phyloP scores from a whole-genome alignment of 2,888 invertebrate species.

The Troglohyphantes excavatus region DNA sequence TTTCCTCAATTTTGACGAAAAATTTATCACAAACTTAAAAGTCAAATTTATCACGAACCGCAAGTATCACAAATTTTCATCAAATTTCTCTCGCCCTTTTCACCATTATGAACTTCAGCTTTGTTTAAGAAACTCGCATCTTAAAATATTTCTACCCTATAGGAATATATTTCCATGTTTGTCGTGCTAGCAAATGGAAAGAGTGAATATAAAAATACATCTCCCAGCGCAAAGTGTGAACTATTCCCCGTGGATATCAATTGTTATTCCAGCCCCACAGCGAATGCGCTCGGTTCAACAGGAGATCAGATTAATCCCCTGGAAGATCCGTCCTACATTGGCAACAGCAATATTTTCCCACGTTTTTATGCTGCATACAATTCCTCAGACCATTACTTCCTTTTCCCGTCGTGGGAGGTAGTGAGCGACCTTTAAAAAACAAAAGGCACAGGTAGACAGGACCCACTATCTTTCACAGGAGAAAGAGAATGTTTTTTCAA shows the following conservation, averaged over 20 bases:
- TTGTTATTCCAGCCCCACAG: background rate
- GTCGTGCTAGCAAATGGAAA: no score
- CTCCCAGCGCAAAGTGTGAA: background rate
- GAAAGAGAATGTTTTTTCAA: constrained; percentile 35
- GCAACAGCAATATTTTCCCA: background rate
- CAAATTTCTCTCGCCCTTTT: no score
- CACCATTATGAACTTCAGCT: no score
- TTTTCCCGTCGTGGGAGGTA: constrained; percentile 38
- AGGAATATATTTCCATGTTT: no score
- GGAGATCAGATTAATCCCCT: background rate
- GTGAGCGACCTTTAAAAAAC: background rate
- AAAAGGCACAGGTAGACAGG: constrained; percentile 17
- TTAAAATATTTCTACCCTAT: no score
- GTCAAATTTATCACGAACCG: no score
- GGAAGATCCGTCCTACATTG: constrained; percentile 4
- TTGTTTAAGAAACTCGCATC: no score
- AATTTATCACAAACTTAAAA: no score
- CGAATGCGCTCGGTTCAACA: background rate
- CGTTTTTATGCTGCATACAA: background rate
- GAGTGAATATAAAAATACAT: no score
- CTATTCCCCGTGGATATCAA: background rate
- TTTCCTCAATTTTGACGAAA: no score
- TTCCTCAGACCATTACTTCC: constrained; percentile 3
- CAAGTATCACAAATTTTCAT: no score
- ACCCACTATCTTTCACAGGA: constrained; percentile 3